Conservation (phyloP, 2,113 vertebrate species). For the Mastomys coucha region DNA sequence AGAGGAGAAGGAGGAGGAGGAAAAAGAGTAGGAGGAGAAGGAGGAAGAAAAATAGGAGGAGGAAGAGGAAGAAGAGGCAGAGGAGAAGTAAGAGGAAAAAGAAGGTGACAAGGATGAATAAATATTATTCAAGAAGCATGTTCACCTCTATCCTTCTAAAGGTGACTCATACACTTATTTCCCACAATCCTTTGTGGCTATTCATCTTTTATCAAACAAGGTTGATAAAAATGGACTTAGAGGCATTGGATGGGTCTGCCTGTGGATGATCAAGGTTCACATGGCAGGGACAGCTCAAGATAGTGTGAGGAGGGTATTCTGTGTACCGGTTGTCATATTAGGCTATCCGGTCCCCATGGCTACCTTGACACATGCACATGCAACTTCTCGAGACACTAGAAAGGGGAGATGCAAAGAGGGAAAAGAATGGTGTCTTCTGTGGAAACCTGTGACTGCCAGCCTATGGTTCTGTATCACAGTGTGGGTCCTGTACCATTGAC, state of each 20-base stretch:
- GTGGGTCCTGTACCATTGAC: neutral
- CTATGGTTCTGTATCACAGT: neutral
- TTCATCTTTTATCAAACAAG: neutral
- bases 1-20: too few relatives aligned
- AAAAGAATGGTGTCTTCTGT: neutral
- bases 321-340: accelerated
- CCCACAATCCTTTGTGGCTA: neutral
- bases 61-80: too few relatives aligned
- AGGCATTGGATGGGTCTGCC: accelerated
- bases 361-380: neutral
- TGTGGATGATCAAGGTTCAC: neutral
- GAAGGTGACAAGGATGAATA: neutral
- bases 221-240: neutral
- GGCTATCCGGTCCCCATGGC: neutral
- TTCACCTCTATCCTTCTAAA: neutral
- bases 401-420: accelerated
- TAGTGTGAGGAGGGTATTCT: accelerated
- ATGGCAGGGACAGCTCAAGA: accelerated
- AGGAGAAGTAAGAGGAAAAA: neutral
- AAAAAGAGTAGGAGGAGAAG: neutral
- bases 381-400: neutral
- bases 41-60: neutral
- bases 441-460: neutral
- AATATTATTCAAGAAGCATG: too few relatives aligned
- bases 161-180: neutral